A percentile compares a stretch with the other conserved stretches of the same genome.
phyloP scores from a whole-genome alignment of 2,113 vertebrate species.

The Carettochelys insculpta region DNA sequence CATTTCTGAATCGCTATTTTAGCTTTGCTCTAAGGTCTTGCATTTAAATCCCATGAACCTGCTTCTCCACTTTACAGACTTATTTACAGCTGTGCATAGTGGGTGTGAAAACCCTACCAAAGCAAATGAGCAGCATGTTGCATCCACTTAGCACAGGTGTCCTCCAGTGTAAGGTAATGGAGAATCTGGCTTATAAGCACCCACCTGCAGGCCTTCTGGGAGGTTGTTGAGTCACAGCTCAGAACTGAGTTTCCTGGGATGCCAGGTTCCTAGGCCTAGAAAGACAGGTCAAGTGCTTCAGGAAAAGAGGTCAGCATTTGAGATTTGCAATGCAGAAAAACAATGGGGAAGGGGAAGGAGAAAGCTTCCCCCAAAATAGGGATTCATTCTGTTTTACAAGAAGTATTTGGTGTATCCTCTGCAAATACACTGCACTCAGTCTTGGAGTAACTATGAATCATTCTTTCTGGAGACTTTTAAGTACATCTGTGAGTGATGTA shows the following conservation, averaged over 20 bases:
- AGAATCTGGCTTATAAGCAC: not conserved
- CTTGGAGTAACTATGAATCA: not conserved
- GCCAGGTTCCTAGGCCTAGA: not conserved
- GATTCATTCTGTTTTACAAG: not conserved
- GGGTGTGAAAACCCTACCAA: not conserved
- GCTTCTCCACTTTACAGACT: not conserved
- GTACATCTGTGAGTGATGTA: not conserved
- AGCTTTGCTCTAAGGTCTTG: fast-evolving
- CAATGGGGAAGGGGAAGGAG: not conserved
- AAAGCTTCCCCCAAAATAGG: fast-evolving
- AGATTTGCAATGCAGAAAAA: not conserved
- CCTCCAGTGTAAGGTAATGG: not conserved
- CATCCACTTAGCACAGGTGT: not conserved
- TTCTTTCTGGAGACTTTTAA: not conserved
- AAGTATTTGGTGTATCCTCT: not conserved
- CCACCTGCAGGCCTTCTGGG: too few relatives aligned
- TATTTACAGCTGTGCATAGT: not conserved
- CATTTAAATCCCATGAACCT: not conserved
- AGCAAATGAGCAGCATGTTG: not conserved
- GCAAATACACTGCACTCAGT: not conserved
- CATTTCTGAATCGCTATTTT: fast-evolving
- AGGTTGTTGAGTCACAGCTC: fast-evolving
- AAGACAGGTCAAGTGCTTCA: not conserved
- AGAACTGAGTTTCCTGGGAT: not conserved
- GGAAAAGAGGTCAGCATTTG: not conserved